A percentile compares a stretch with the other conserved stretches of the same genome.
Conservation (phyloP, 2,888 invertebrate genomes). For the Rhingia campestris region DNA sequence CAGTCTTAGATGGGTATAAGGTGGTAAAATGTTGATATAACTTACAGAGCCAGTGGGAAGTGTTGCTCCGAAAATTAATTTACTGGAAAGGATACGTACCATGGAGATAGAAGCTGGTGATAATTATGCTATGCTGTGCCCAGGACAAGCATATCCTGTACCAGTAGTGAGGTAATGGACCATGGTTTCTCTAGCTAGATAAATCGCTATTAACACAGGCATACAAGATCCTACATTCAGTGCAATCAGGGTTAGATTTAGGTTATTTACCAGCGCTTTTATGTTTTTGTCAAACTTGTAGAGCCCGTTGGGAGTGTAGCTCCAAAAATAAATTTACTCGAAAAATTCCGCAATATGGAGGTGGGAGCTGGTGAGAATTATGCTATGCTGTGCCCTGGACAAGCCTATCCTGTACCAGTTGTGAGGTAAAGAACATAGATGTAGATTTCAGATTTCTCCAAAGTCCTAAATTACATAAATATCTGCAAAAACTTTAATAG, state of each 20-base stretch:
- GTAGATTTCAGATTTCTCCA: no score
- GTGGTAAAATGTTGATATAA: background rate
- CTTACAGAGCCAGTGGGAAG: conserved; percentile 84
- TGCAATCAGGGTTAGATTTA: conserved; percentile 51
- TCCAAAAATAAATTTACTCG: conserved; percentile 88
- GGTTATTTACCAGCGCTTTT: background rate
- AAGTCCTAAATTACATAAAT: no score
- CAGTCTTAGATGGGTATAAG: background rate
- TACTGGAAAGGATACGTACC: conserved; percentile 86
- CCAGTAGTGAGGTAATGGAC: conserved; percentile 81
- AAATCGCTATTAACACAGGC: conserved; percentile 84
- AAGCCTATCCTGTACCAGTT: conserved; percentile 88
- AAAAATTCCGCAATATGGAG: conserved; percentile 85
- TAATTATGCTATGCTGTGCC: conserved; percentile 87
- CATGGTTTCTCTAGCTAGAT: conserved; percentile 77
- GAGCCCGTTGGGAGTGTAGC: conserved; percentile 84
- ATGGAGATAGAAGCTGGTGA: conserved; percentile 83
- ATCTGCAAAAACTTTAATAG: no score
- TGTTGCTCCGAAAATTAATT: conserved; percentile 87
- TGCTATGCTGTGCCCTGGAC: conserved; percentile 89
- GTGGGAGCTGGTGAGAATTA: conserved; percentile 83
- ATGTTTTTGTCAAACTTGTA: conserved; percentile 73
- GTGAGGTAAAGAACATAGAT: conserved; percentile 77
- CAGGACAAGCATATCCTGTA: conserved; percentile 90
- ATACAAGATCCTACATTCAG: conserved; percentile 76